A percentile compares a stretch with the other conserved stretches of the same genome.
These are phyloP conservation scores for Eulemur rufifrons DNA, from an alignment of 2,113 vertebrate species.

Conservation along the genomic window DNA sequence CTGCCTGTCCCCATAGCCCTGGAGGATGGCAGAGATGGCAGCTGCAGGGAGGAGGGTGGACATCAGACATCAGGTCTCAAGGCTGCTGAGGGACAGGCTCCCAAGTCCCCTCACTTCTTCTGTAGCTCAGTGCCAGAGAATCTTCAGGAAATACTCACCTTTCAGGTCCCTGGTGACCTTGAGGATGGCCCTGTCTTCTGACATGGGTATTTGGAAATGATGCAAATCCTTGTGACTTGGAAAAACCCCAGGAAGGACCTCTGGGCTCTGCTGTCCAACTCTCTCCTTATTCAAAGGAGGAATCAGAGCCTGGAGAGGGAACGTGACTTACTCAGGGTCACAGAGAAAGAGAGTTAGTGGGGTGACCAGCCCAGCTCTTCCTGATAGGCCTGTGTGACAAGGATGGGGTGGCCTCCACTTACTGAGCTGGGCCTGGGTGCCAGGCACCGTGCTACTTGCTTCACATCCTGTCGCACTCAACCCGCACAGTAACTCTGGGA, in stretches of 20 bases:
- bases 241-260: not conserved
- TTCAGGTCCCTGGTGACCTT: conserved; percentile 81
- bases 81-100: accelerated
- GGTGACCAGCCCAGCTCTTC: not conserved
- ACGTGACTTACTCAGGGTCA: not conserved
- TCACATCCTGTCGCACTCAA: not conserved
- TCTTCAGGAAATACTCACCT: conserved; percentile 75
- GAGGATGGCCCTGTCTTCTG: conserved; percentile 54
- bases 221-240: not conserved
- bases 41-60: conserved; percentile 37
- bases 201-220: conserved; percentile 73
- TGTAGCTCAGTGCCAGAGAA: not conserved
- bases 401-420: accelerated
- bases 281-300: not conserved
- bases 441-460: not conserved
- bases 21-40: conserved; percentile 73
- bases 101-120: not conserved
- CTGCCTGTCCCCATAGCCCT: conserved; percentile 59
- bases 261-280: not conserved
- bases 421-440: not conserved
- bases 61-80: not conserved
- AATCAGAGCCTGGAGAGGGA: not conserved
- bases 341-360: accelerated
- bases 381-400: not conserved
- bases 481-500: not conserved